Percentiles rank a stretch among this genome's conserved stretches.
Evolutionary conservation across 2,888 invertebrate species (phyloP).

Genomic region (Drosophila maculinotata): DNA sequence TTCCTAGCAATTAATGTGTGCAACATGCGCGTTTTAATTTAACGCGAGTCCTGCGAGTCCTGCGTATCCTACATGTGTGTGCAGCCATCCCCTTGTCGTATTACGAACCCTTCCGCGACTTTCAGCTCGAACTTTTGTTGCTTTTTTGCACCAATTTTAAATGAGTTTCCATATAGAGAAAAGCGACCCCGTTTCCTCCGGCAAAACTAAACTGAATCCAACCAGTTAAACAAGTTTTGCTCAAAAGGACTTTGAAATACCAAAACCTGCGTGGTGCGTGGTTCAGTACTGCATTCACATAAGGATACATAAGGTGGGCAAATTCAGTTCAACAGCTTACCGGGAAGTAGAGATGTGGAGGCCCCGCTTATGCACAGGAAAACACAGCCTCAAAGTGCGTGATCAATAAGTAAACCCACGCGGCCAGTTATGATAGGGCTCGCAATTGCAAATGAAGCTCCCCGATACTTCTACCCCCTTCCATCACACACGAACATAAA

Average conservation of each 20-base stretch:
- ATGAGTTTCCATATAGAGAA: slow-evolving; percentile 61
- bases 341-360: background rate
- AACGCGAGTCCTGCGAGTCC: slow-evolving; percentile 42
- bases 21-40: slow-evolving; percentile 79
- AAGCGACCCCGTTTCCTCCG: background rate
- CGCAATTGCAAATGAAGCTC: background rate
- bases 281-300: background rate
- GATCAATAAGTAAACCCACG: slow-evolving; percentile 51
- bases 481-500: too few species aligned
- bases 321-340: slow-evolving; percentile 23
- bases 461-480: too few species aligned
- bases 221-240: slow-evolving; percentile 76
- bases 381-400: slow-evolving; percentile 38
- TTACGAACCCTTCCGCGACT: slow-evolving; percentile 29
- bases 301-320: too few species aligned
- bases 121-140: slow-evolving; percentile 62
- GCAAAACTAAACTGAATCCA: slow-evolving; percentile 62
- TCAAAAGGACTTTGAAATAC: background rate
- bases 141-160: slow-evolving; percentile 72
- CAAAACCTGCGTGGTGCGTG: background rate
- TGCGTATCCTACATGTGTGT: slow-evolving; percentile 15
- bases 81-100: slow-evolving; percentile 24
- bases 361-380: background rate
- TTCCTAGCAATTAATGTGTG: slow-evolving; percentile 81
- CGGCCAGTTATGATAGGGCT: slow-evolving; percentile 12